Conservation (phyloP, 1,140 invertebrate species). For the Drosophila mojavensis region DNA sequence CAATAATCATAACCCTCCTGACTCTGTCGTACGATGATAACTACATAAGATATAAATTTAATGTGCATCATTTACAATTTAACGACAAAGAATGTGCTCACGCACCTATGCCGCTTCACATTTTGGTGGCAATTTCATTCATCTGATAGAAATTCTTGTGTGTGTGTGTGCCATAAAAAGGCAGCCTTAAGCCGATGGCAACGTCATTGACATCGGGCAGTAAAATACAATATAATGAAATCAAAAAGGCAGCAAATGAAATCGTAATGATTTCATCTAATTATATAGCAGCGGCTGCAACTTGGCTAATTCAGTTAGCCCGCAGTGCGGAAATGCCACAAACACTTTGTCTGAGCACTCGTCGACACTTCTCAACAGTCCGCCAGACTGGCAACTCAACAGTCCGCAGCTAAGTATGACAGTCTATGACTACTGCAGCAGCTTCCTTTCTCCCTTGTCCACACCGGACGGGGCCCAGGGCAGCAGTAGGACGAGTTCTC, state of each 20-base stretch:
- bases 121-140: conserved; percentile 54
- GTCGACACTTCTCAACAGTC: conserved; percentile 54
- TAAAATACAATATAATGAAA: conserved; percentile 77
- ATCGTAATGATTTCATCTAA: conserved; percentile 81
- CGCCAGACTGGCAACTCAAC: conserved; percentile 38
- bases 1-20: conserved; percentile 25
- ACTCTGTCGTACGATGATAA: background rate
- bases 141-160: conserved; percentile 27
- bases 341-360: conserved; percentile 54
- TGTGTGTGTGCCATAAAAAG: conserved; percentile 55
- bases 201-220: conserved; percentile 1
- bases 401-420: conserved; percentile 61
- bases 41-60: conserved; percentile 47
- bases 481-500: conserved; percentile 49
- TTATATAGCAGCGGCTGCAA: conserved; percentile 58
- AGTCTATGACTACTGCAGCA: conserved; percentile 61
- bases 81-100: conserved; percentile 36
- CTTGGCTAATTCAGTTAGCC: conserved; percentile 73
- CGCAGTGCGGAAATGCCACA: conserved; percentile 77
- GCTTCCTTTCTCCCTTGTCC: conserved; percentile 31
- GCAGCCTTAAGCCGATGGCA: conserved; percentile 26
- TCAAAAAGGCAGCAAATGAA: conserved; percentile 74
- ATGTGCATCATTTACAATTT: conserved; percentile 57
- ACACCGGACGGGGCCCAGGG: conserved; percentile 16
- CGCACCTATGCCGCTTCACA: conserved; percentile 35